phyloP scores from a whole-genome alignment of 2,888 invertebrate genomes.

The Mythimna lalbum region DNA sequence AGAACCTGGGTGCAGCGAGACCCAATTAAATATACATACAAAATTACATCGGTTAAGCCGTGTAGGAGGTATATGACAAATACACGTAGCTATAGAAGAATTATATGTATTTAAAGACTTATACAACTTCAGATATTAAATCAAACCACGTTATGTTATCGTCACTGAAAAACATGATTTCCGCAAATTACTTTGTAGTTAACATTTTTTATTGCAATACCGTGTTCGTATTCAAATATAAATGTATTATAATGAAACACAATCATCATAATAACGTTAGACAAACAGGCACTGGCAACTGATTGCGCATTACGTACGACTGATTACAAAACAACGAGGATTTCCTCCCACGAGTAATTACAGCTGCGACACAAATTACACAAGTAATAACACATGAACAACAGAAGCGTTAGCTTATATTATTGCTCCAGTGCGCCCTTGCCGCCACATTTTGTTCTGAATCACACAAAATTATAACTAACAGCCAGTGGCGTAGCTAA shows the following conservation, averaged over 20 bases:
- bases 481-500: conserved; percentile 64
- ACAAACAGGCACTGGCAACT: conserved; percentile 79
- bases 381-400: conserved; percentile 82
- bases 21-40: too few relatives aligned
- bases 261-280: conserved; percentile 83
- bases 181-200: conserved; percentile 70
- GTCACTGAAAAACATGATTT: conserved; percentile 62
- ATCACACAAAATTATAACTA: conserved; percentile 82
- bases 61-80: too few relatives aligned
- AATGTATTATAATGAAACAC: conserved; percentile 87
- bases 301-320: conserved; percentile 79
- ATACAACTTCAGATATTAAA: conserved; percentile 44
- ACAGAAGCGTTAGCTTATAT: conserved; percentile 65
- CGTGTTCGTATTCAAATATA: conserved; percentile 73
- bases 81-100: too few relatives aligned
- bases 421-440: conserved; percentile 47
- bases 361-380: conserved; percentile 82
- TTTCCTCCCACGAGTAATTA: conserved; percentile 86
- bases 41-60: too few relatives aligned
- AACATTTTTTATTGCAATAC: conserved; percentile 67
- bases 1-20: too few relatives aligned
- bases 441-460: conserved; percentile 62
- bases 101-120: too few relatives aligned
- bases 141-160: conserved; percentile 22
- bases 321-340: conserved; percentile 86